A percentile compares a stretch with the other conserved stretches of the same genome.
Conservation (phyloP, 2,888 invertebrate species). For the Venusia cambrica region DNA sequence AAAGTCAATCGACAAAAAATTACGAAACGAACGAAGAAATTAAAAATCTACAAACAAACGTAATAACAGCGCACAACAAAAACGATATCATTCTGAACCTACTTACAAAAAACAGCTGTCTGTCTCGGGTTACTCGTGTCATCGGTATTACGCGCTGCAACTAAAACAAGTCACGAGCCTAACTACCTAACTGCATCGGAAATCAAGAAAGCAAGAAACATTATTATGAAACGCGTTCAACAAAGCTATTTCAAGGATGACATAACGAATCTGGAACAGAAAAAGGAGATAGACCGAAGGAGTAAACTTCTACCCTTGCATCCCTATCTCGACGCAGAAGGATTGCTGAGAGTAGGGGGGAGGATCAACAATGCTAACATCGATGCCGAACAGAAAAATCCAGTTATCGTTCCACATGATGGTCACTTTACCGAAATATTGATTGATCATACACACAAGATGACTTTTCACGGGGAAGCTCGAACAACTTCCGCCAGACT, state of each 20-base stretch:
- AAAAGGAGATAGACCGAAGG: conserved; percentile 8
- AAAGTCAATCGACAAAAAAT: background rate
- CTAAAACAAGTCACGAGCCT: conserved; percentile 3
- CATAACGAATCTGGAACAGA: conserved; percentile 16
- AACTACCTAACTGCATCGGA: conserved; percentile 11
- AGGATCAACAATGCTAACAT: conserved; percentile 13
- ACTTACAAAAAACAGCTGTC: conserved; percentile 15
- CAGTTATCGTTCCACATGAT: conserved; percentile 14
- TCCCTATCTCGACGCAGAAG: conserved; percentile 22
- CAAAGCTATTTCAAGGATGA: conserved; percentile 16
- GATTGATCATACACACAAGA: conserved; percentile 13
- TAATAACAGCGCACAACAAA: background rate
- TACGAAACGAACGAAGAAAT: conserved; percentile 1
- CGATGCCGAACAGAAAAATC: conserved; percentile 13
- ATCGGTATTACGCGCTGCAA: conserved; percentile 16
- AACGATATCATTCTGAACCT: conserved; percentile 3
- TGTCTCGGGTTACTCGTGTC: conserved; percentile 7
- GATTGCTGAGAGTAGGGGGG: conserved; percentile 20
- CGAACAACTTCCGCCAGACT: conserved; percentile 11
- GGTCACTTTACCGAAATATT: conserved; percentile 15
- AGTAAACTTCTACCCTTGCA: conserved; percentile 20
- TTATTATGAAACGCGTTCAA: conserved; percentile 23
- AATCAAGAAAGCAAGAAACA: conserved; percentile 12
- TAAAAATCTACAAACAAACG: background rate
- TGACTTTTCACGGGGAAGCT: conserved; percentile 16